Evolutionary conservation across 2,797 vertebrate genomes (phyloP).

Genomic region (Sphaeramia orbicularis): DNA sequence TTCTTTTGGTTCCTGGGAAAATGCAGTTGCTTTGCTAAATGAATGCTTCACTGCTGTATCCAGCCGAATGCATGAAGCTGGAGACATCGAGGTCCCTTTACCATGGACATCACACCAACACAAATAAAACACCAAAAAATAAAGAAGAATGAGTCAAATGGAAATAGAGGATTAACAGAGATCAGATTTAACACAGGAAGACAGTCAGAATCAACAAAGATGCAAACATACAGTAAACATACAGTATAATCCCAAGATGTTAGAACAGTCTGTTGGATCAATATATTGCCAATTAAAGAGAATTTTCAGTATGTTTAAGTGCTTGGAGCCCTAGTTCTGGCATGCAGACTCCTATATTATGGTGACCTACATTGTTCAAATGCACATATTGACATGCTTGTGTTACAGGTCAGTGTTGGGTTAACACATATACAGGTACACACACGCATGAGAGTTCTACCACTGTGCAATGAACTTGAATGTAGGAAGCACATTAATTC

Average conservation of each 20-base stretch:
- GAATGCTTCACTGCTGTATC: conserved; percentile 18
- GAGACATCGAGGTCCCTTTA: conserved; percentile 1
- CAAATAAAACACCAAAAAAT: conserved; percentile 13
- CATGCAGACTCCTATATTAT: too few species aligned
- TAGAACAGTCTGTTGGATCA: too few species aligned
- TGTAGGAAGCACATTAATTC: background rate
- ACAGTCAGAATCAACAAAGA: background rate
- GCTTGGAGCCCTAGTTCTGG: too few species aligned
- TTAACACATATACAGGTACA: background rate
- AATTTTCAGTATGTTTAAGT: too few species aligned
- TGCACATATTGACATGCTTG: background rate
- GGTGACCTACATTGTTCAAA: background rate
- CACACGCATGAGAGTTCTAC: background rate
- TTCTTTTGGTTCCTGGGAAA: conserved; percentile 66
- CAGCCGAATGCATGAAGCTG: conserved; percentile 22
- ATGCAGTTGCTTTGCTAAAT: conserved; percentile 35
- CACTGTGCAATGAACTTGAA: background rate
- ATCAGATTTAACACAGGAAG: conserved; percentile 18
- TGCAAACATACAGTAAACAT: background rate
- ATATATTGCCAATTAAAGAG: too few species aligned
- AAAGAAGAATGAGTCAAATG: background rate
- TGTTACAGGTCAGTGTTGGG: background rate
- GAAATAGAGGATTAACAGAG: conserved; percentile 4
- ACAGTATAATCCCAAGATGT: background rate
- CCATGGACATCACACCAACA: conserved; percentile 8